Percentiles rank a stretch among this genome's conserved stretches.
Conservation (phyloP, 2,888 invertebrate genomes). For the Acleris cristana region DNA sequence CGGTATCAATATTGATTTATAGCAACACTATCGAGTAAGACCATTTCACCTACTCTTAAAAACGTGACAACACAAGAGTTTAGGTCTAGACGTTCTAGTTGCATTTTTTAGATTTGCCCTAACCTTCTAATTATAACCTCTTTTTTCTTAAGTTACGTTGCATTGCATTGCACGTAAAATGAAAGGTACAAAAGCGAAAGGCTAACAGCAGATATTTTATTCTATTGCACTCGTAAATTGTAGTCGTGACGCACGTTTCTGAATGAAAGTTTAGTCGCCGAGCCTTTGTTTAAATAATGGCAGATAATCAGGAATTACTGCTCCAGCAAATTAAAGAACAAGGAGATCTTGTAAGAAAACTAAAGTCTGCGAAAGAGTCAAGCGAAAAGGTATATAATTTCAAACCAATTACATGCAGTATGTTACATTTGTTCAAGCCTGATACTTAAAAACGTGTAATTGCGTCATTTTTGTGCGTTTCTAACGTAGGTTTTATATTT, state of each 20-base stretch:
- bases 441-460: conserved; percentile 10
- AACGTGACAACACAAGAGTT: neutral
- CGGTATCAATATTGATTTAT: too few species aligned
- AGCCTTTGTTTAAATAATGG: conserved; percentile 54
- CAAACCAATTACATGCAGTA: conserved; percentile 7
- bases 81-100: neutral
- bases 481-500: conserved; percentile 29
- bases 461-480: conserved; percentile 12
- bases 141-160: conserved; percentile 18
- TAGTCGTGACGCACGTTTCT: conserved; percentile 54
- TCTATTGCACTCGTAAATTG: conserved; percentile 55
- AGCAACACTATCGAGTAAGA: neutral
- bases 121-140: conserved; percentile 32
- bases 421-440: conserved; percentile 4
- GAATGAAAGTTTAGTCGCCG: conserved; percentile 41
- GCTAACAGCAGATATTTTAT: conserved; percentile 49
- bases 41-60: conserved; percentile 13
- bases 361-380: conserved; percentile 91
- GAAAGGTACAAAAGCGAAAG: conserved; percentile 63
- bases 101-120: neutral
- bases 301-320: conserved; percentile 66
- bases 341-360: conserved; percentile 91
- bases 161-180: conserved; percentile 45
- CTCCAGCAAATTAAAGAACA: conserved; percentile 83
- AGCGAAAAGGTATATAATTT: conserved; percentile 86